Conservation (phyloP, 1,140 invertebrate genomes). For the Mylabris phalerata region DNA sequence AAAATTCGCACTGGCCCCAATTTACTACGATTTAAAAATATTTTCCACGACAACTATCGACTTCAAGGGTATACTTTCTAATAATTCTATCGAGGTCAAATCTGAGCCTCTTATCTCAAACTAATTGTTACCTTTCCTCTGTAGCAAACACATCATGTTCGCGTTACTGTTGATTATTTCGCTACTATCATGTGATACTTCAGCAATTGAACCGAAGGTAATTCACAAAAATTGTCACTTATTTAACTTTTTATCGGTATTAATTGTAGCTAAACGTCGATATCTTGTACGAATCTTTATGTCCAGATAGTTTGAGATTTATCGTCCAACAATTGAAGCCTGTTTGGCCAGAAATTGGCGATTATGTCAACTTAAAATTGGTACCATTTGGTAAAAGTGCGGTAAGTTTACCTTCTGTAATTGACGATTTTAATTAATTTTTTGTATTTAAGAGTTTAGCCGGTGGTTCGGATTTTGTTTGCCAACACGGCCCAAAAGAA, state of each 20-base stretch:
- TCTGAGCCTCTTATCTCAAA: too few relatives aligned
- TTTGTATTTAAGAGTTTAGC: conserved; percentile 24
- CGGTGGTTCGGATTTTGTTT: conserved; percentile 28
- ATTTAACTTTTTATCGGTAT: neutral
- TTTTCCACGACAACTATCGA: too few relatives aligned
- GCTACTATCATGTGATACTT: too few relatives aligned
- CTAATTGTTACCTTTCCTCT: too few relatives aligned
- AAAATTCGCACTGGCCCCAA: too few relatives aligned
- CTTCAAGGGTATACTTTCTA: too few relatives aligned
- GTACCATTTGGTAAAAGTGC: conserved; percentile 75
- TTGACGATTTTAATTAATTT: neutral
- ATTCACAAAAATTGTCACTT: too few relatives aligned
- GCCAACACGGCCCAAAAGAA: conserved; percentile 37
- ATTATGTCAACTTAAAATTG: conserved; percentile 49
- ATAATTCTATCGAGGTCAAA: too few relatives aligned
- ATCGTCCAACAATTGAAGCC: conserved; percentile 49
- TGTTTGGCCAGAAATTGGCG: conserved; percentile 44
- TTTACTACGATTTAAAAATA: too few relatives aligned
- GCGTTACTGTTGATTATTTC: too few relatives aligned
- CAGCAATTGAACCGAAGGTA: too few relatives aligned
- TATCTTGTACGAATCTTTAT: conserved; percentile 77
- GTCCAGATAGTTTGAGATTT: conserved; percentile 68
- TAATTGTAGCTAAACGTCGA: conserved; percentile 29
- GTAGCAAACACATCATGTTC: too few relatives aligned
- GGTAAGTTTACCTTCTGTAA: conserved; percentile 40